Evolutionary conservation across 2,113 vertebrate species (phyloP).

Genomic region (Chroicocephalus ridibundus): DNA sequence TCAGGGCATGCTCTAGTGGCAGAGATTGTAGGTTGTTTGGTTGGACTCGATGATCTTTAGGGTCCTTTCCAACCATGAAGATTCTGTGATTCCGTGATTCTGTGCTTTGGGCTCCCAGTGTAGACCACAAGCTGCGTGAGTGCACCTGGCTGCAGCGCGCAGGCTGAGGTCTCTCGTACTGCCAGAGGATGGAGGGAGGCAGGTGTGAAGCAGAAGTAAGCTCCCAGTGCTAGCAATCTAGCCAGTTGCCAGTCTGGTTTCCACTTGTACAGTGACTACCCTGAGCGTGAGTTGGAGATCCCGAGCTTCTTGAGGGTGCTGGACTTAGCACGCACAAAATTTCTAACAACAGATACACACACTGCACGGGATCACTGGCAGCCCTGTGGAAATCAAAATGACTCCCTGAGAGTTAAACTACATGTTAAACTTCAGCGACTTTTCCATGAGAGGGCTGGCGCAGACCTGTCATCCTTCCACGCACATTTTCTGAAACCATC

Average conservation of each 20-base stretch:
- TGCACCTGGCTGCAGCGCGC: background rate
- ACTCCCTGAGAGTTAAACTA: background rate
- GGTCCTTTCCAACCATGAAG: no score
- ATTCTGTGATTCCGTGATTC: no score
- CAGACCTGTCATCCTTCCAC: background rate
- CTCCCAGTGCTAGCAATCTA: background rate
- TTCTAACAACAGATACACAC: accelerated
- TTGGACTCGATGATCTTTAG: no score
- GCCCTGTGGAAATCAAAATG: background rate
- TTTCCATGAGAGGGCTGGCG: background rate
- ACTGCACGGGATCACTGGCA: background rate
- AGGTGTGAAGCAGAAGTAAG: background rate
- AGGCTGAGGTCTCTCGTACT: accelerated
- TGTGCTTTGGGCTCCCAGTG: background rate
- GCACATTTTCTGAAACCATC: background rate
- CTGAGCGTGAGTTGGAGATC: accelerated
- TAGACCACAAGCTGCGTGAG: background rate
- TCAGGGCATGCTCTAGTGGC: no score
- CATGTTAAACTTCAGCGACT: background rate
- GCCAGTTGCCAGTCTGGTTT: background rate
- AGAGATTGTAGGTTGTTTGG: no score
- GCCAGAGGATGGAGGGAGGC: background rate
- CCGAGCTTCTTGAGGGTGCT: background rate
- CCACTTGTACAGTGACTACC: background rate
- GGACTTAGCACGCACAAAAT: background rate